Evolutionary conservation across 2,113 vertebrate genomes (phyloP).

Genomic region (Pedionomus torquatus): DNA sequence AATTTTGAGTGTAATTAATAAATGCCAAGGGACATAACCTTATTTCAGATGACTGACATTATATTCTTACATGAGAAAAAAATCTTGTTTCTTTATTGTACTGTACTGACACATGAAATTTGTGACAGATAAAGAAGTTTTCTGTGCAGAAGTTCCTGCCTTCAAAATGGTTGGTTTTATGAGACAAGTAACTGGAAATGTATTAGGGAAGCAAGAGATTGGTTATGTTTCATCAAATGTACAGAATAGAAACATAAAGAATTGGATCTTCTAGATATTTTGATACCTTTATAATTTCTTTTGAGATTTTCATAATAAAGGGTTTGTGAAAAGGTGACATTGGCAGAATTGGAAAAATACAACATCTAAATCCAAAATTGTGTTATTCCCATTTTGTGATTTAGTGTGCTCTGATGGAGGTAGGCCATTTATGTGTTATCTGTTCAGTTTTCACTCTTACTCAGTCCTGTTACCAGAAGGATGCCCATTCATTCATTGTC

Average conservation of each 20-base stretch:
- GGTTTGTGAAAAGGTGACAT: neutral
- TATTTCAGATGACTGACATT: slow-evolving; percentile 7
- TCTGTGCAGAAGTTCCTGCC: neutral
- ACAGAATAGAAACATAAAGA: neutral
- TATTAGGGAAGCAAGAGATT: neutral
- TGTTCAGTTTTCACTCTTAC: neutral
- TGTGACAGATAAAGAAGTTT: neutral
- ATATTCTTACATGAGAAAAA: neutral
- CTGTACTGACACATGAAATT: neutral
- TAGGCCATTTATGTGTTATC: neutral
- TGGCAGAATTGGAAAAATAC: neutral
- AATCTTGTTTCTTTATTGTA: neutral
- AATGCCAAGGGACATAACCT: slow-evolving; percentile 36
- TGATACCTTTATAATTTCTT: neutral
- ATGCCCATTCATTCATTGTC: neutral
- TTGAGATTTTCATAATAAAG: neutral
- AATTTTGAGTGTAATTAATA: slow-evolving; percentile 38
- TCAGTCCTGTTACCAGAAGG: neutral
- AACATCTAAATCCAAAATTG: neutral
- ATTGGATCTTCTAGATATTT: neutral
- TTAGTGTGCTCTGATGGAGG: neutral
- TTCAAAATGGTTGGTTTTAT: neutral
- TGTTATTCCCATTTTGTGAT: neutral
- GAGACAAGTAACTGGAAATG: neutral
- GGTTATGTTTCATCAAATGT: neutral